Evolutionary conservation across 2,113 vertebrate genomes (phyloP).

Genomic region (Formicarius rufipectus): DNA sequence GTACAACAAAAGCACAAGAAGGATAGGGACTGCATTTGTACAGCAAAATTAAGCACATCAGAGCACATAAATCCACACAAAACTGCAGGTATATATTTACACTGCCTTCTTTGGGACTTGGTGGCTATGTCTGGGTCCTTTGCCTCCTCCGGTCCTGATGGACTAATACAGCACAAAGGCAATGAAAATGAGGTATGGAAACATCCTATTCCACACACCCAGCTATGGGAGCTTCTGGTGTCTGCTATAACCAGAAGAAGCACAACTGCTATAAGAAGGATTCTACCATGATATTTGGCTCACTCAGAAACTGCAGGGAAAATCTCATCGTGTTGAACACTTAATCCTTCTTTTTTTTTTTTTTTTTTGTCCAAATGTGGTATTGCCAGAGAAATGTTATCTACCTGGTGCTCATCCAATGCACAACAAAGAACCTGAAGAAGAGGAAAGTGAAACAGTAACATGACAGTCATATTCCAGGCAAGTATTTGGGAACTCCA

Average conservation of each 20-base stretch:
- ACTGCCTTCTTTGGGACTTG: background rate
- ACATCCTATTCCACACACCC: accelerated
- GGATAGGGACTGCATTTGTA: background rate
- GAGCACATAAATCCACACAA: background rate
- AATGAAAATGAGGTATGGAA: background rate
- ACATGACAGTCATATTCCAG: background rate
- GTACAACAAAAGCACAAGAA: background rate
- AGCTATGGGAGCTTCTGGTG: background rate
- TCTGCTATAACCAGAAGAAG: background rate
- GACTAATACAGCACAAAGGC: background rate
- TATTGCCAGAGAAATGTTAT: background rate
- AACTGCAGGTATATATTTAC: background rate
- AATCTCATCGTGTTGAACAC: background rate
- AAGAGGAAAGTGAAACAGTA: background rate
- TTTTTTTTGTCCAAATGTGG: background rate
- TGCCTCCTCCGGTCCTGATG: background rate
- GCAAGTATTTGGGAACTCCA: background rate
- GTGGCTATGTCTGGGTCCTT: background rate
- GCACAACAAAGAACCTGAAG: background rate
- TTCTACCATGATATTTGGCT: background rate
- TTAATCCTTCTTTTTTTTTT: background rate
- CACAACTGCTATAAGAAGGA: background rate
- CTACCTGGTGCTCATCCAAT: background rate
- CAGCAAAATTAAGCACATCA: background rate
- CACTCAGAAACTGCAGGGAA: background rate